Percentiles rank a stretch among this genome's conserved stretches.
Conservation (phyloP, 2,888 invertebrate genomes). For the Hedya salicella region DNA sequence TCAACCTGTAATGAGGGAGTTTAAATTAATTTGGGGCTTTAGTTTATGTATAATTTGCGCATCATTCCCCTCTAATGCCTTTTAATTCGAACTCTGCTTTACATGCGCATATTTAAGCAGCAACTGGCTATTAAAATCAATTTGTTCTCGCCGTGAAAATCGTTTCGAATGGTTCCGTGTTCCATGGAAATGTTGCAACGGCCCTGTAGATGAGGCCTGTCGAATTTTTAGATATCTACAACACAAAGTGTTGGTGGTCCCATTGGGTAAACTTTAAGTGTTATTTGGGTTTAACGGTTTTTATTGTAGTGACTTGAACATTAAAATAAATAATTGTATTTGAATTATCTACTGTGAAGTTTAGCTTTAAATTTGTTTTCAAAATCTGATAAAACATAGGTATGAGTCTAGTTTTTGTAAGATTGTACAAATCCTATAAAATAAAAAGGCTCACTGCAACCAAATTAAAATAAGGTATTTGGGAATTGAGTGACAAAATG, state of each 20-base stretch:
- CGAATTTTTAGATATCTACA: slow-evolving; percentile 34
- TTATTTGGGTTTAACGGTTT: slow-evolving; percentile 35
- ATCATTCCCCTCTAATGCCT: slow-evolving; percentile 57
- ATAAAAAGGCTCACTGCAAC: no score
- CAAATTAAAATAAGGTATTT: no score
- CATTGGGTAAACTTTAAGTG: slow-evolving; percentile 34
- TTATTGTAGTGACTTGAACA: slow-evolving; percentile 20
- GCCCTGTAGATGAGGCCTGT: slow-evolving; percentile 32
- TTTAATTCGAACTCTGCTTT: slow-evolving; percentile 59
- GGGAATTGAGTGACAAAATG: no score
- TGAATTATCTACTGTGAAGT: slow-evolving; percentile 13
- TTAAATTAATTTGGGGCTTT: slow-evolving; percentile 65
- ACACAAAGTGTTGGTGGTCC: slow-evolving; percentile 39
- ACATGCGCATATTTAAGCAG: slow-evolving; percentile 67
- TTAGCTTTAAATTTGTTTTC: slow-evolving; percentile 8
- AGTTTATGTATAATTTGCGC: slow-evolving; percentile 57
- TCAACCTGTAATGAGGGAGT: slow-evolving; percentile 60
- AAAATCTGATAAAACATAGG: slow-evolving; percentile 11
- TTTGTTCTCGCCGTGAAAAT: slow-evolving; percentile 63
- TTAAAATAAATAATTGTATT: slow-evolving; percentile 28
- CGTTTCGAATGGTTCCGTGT: slow-evolving; percentile 52
- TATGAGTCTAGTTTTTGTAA: no score
- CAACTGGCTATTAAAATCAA: slow-evolving; percentile 59
- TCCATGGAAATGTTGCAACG: slow-evolving; percentile 45
- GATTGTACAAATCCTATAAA: no score